Evolutionary conservation across 2,797 vertebrate species (phyloP).

Genomic region (Sebastes matsubarae): DNA sequence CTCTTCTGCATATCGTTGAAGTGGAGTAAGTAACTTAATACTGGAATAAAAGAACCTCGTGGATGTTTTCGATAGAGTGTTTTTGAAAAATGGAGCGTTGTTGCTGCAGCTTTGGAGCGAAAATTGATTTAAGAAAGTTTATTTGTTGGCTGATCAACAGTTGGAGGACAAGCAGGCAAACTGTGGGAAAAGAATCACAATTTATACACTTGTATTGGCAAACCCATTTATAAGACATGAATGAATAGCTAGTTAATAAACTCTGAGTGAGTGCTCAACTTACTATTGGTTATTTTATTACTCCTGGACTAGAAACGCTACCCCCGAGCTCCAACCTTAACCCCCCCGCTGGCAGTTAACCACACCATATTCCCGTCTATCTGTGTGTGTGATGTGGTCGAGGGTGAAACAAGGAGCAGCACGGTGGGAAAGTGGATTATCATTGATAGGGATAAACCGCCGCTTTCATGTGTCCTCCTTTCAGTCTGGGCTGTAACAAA

Average conservation of each 20-base stretch:
- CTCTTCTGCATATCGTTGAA: conserved; percentile 31
- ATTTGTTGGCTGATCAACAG: background rate
- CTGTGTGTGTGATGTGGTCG: conserved; percentile 27
- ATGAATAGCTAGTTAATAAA: conserved; percentile 45
- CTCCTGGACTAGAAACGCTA: conserved; percentile 33
- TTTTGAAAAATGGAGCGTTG: background rate
- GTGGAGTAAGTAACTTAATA: conserved; percentile 38
- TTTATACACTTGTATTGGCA: conserved; percentile 12
- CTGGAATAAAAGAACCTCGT: conserved; percentile 15
- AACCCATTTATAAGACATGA: conserved; percentile 26
- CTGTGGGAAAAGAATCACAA: conserved; percentile 5
- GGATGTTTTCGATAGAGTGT: conserved; percentile 27
- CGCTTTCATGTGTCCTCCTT: conserved; percentile 47
- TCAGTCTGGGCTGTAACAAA: conserved; percentile 42
- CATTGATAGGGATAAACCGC: conserved; percentile 61
- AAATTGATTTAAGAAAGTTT: background rate
- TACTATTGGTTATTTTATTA: conserved; percentile 46
- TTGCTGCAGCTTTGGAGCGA: conserved; percentile 16
- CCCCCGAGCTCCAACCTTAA: conserved; percentile 6
- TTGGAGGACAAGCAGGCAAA: background rate
- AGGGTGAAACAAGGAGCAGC: conserved; percentile 37
- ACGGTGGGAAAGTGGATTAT: conserved; percentile 61
- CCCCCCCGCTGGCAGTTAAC: conserved; percentile 29
- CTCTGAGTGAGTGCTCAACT: conserved; percentile 29
- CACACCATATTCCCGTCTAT: conserved; percentile 25